Evolutionary conservation across 1,140 invertebrate species (phyloP), one percentile per base, ranked within the genome.

Genomic region (Trinorchestia longiramus): DNA sequence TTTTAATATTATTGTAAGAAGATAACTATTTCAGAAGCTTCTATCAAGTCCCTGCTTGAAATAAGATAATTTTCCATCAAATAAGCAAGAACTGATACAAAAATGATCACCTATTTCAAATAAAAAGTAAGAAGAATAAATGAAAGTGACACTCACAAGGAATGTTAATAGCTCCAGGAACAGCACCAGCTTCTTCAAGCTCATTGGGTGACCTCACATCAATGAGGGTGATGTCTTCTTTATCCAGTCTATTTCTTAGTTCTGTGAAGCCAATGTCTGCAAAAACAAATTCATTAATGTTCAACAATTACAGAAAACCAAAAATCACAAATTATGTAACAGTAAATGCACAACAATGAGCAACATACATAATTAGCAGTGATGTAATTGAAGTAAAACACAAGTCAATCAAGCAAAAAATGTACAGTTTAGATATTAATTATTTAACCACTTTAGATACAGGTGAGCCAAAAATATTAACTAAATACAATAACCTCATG

Each of bases 171-270:
- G 92, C 92, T 41, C 44, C 92, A 94, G 92, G 92, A 23, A 94
- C 92, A 23, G 92, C 92, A 47, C 92, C 92, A 45, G 47, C 8
- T 40, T 94, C 43, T 40, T 94, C 92, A 43, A 94, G 92, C 43
- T 94, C 92, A 94, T 11, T 94, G 41, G 92, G 92, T 4, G 92
- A 11, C 44, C 92, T 94, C 44, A 94, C 92, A 94, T 94, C 92
- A 94, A 94, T 94, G 1, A 94, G 92, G 44, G 44, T 94, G 43
- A 94, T 43, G 40, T 94, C 44, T 94, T 94, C 43, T n/a, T 94
- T 40, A 11, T 45, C 92, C 4, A 94, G 92, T 43, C 44, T 6
- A 8, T 94, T 36, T 11, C 43, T 8, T 17, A 94, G 92, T n/a
- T 94, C 92, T 43, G 19, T 47, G 40, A 94, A 94, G 40, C 44